phyloP scores from a whole-genome alignment of 2,113 vertebrate species.

The Corynorhinus townsendii region DNA sequence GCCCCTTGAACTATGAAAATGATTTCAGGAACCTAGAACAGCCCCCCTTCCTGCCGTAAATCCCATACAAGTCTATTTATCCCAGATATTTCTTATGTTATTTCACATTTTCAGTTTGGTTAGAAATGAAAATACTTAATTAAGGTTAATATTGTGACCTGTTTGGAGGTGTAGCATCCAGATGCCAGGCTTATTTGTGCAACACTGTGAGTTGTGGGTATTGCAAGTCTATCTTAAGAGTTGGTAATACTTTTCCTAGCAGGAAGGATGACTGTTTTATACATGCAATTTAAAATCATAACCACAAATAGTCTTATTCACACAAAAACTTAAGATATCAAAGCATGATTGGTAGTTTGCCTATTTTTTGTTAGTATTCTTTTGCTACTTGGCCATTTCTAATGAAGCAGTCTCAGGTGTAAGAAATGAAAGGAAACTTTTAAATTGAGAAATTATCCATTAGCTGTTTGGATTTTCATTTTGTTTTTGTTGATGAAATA shows the following conservation, averaged over 20 bases:
- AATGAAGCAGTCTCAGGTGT: background rate
- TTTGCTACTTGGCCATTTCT: background rate
- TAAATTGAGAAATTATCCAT: background rate
- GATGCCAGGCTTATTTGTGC: background rate
- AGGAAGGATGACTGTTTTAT: background rate
- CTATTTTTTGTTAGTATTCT: background rate
- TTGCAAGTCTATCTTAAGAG: conserved; percentile 18
- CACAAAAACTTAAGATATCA: background rate
- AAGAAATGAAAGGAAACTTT: conserved; percentile 11
- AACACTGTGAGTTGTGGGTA: background rate
- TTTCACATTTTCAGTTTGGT: background rate
- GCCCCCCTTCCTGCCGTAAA: background rate
- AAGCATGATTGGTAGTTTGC: background rate
- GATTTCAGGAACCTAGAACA: background rate
- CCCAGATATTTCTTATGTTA: background rate
- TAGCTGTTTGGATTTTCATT: conserved; percentile 24
- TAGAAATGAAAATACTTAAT: conserved; percentile 28
- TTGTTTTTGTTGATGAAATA: background rate
- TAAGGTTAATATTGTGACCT: background rate
- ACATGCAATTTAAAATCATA: background rate
- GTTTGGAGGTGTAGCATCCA: background rate
- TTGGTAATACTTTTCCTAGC: background rate
- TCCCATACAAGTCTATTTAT: background rate
- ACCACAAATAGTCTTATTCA: background rate
- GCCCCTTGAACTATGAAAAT: background rate